Evolutionary conservation across 2,797 vertebrate genomes (phyloP).

Genomic region (Anomalospiza imberbis): DNA sequence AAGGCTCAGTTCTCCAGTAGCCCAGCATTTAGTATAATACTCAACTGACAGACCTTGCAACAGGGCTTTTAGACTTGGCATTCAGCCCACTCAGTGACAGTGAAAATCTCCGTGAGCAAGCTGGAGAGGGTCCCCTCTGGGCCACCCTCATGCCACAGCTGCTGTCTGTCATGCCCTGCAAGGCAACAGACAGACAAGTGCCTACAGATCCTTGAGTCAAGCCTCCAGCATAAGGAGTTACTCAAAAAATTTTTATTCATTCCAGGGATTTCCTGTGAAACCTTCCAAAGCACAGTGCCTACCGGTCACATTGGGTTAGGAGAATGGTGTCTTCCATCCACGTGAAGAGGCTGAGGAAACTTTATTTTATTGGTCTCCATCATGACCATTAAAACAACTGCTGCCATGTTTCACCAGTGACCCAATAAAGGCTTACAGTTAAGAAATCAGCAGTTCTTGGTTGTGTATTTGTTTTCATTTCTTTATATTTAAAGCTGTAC

Average conservation of each 20-base stretch:
- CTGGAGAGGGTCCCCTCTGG: not conserved
- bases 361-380: not conserved
- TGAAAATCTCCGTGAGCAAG: not conserved
- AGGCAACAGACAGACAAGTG: not conserved
- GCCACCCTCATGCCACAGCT: not conserved
- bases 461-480: not conserved
- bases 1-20: not conserved
- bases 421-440: not conserved
- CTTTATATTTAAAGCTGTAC: not conserved
- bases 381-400: not conserved
- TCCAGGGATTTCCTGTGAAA: not conserved
- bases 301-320: not conserved
- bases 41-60: not conserved
- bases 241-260: not conserved
- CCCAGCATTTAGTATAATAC: not conserved
- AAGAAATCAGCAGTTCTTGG: not conserved
- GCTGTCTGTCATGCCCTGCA: accelerated
- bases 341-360: not conserved
- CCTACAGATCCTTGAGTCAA: not conserved
- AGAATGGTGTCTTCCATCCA: not conserved
- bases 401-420: not conserved
- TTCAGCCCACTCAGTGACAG: not conserved
- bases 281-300: not conserved
- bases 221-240: not conserved
- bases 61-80: not conserved